phyloP scores from a whole-genome alignment of 2,113 vertebrate genomes.

The Zosterops pallidus region DNA sequence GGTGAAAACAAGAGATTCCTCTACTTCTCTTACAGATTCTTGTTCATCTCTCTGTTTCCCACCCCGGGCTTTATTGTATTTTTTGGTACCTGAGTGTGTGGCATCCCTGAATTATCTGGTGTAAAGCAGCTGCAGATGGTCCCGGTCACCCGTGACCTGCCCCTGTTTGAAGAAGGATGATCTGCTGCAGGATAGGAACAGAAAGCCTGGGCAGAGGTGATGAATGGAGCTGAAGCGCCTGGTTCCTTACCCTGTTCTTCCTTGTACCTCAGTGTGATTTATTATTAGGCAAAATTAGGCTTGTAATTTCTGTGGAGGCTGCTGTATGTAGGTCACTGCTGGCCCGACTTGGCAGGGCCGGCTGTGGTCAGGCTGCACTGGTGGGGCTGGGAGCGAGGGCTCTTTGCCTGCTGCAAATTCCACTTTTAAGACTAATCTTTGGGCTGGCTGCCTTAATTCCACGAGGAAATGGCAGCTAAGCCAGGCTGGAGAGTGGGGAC shows the following conservation, averaged over 20 bases:
- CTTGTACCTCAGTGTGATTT: not conserved
- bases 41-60: not conserved
- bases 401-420: not conserved
- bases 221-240: not conserved
- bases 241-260: not conserved
- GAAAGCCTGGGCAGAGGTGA: not conserved
- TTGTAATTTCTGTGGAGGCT: not conserved
- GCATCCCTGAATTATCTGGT: not conserved
- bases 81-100: not conserved
- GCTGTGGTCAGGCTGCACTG: not conserved
- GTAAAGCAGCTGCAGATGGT: not conserved
- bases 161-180: not conserved
- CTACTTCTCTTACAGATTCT: not conserved
- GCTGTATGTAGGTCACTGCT: conserved; percentile 31
- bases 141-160: not conserved
- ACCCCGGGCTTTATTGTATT: fast-evolving
- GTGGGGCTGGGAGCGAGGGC: not conserved
- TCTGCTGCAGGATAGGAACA: not conserved
- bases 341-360: not conserved
- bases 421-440: conserved; percentile 20
- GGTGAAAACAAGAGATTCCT: not conserved
- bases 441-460: not conserved
- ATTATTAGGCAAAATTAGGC: conserved; percentile 4
- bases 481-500: not conserved
- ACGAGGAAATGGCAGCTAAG: not conserved